phyloP scores from a whole-genome alignment of 2,888 invertebrate genomes.

The Scrobipalpa costella region DNA sequence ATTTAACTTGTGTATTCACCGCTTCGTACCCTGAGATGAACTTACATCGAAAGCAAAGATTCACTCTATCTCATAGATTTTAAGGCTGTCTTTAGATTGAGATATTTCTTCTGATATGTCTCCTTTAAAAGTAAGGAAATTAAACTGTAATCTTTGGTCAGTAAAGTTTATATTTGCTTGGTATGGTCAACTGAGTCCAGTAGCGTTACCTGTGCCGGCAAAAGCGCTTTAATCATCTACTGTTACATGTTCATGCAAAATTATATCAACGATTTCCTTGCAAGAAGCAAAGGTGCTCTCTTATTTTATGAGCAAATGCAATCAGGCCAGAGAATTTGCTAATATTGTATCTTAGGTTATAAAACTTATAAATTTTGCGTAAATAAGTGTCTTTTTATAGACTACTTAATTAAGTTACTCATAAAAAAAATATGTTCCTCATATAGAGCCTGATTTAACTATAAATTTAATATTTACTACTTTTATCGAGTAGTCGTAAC shows the following conservation, averaged over 20 bases:
- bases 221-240: conserved; percentile 1
- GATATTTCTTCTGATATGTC: not conserved
- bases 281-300: not conserved
- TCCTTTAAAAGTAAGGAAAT: no score
- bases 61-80: not conserved
- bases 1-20: not conserved
- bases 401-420: conserved; percentile 7
- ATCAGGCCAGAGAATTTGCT: conserved; percentile 3
- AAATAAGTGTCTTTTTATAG: not conserved
- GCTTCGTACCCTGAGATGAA: not conserved
- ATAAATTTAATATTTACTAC: not conserved
- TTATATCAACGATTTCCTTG: conserved; percentile 8
- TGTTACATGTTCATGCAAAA: conserved; percentile 1
- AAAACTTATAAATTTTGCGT: not conserved
- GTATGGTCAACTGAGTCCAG: not conserved
- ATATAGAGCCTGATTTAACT: conserved; percentile 4
- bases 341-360: not conserved
- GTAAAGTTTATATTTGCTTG: not conserved
- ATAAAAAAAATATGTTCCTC: not conserved
- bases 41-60: not conserved
- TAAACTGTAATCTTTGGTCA: not conserved
- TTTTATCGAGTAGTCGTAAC: not conserved
- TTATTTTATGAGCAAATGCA: conserved; percentile 1
- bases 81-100: not conserved
- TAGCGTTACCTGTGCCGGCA: not conserved